These are phyloP conservation scores for Eupristina koningsbergeri DNA, from an alignment of 1,140 invertebrate species.

Conservation along the genomic window DNA sequence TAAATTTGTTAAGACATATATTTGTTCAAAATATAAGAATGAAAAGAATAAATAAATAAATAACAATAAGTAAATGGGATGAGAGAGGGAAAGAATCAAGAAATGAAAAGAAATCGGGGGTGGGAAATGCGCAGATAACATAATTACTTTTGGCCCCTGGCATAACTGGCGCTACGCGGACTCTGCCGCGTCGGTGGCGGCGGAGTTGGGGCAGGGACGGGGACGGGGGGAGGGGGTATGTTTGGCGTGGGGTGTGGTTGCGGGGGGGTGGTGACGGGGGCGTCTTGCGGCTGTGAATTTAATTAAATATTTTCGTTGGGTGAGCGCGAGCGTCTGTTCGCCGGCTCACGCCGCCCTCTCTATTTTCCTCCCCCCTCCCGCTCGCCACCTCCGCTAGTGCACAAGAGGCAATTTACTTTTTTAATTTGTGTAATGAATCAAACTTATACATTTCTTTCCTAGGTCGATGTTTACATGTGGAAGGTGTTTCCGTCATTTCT, in stretches of 20 bases:
- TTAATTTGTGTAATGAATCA: slow-evolving; percentile 54
- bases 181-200: slow-evolving; percentile 40
- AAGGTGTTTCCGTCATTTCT: slow-evolving; percentile 21
- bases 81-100: slow-evolving; percentile 31
- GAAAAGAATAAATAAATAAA: slow-evolving; percentile 46
- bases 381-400: background rate
- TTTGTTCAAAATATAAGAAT: too few relatives aligned
- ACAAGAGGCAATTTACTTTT: slow-evolving; percentile 52
- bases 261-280: too few relatives aligned
- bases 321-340: slow-evolving; percentile 35
- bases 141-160: slow-evolving; percentile 52
- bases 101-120: slow-evolving; percentile 35
- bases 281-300: slow-evolving; percentile 52
- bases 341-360: background rate
- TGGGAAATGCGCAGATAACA: slow-evolving; percentile 48
- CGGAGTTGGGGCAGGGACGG: too few relatives aligned
- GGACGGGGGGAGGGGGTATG: too few relatives aligned
- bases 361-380: background rate
- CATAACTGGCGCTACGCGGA: slow-evolving; percentile 37
- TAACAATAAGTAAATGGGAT: background rate
- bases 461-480: background rate
- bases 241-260: too few relatives aligned
- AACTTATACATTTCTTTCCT: slow-evolving; percentile 33
- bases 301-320: slow-evolving; percentile 53
- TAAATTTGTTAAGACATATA: too few relatives aligned